Evolutionary conservation across 2,113 vertebrate genomes (phyloP).

Genomic region (Gobio gobio): DNA sequence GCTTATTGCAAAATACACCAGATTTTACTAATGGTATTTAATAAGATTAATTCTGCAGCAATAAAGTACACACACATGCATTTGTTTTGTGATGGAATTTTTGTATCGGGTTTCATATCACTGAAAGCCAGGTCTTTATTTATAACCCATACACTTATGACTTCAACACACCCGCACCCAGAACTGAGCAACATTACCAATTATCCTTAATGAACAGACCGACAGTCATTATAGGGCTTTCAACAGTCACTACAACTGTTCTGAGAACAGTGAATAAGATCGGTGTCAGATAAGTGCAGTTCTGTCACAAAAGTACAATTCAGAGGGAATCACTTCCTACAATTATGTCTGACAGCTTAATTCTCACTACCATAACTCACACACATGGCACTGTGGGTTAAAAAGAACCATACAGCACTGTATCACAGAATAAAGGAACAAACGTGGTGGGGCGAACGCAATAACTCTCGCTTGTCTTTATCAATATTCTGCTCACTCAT

Average conservation of each 20-base stretch:
- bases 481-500: conserved; percentile 44
- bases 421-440: conserved; percentile 10
- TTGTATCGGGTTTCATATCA: not conserved
- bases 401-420: not conserved
- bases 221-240: conserved; percentile 35
- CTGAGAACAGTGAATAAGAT: conserved; percentile 39
- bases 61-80: not conserved
- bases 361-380: not conserved
- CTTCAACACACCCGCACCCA: not conserved
- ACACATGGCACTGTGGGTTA: not conserved
- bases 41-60: not conserved
- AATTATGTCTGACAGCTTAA: conserved; percentile 30
- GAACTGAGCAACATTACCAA: conserved; percentile 24
- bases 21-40: not conserved
- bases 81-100: not conserved
- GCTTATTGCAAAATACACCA: not conserved
- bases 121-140: conserved; percentile 15
- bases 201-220: conserved; percentile 40
- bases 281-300: conserved; percentile 35
- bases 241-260: conserved; percentile 5
- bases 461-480: conserved; percentile 34
- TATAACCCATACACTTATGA: conserved; percentile 29
- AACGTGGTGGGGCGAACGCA: not conserved
- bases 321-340: conserved; percentile 6
- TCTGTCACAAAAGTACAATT: conserved; percentile 42